phyloP scores from a whole-genome alignment of 2,888 invertebrate genomes.

The Alentia gelatinosa region DNA sequence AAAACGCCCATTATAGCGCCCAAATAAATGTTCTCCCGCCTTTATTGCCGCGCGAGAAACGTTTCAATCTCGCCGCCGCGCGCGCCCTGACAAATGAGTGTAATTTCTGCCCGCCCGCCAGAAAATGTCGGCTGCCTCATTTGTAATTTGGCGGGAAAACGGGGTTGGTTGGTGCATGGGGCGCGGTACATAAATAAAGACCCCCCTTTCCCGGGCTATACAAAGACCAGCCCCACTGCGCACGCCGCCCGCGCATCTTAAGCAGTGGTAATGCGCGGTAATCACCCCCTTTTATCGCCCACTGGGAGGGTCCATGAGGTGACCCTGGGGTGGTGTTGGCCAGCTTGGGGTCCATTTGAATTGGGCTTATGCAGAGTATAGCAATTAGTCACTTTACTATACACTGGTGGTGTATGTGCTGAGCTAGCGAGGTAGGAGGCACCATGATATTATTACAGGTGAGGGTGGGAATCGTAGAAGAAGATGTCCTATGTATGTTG shows the following conservation, averaged over 20 bases:
- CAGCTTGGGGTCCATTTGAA: conserved; percentile 22
- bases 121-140: conserved; percentile 29
- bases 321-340: background rate
- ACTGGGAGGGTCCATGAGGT: conserved; percentile 17
- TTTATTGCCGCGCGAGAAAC: conserved; percentile 38
- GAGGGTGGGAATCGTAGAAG: too few species aligned
- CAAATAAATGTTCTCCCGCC: conserved; percentile 49
- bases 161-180: background rate
- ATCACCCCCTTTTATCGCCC: conserved; percentile 30
- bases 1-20: conserved; percentile 44
- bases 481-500: too few species aligned
- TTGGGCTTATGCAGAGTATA: background rate
- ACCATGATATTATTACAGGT: too few species aligned
- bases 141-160: conserved; percentile 40
- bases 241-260: conserved; percentile 22
- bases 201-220: too few species aligned
- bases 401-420: too few species aligned
- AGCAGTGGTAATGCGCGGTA: conserved; percentile 31
- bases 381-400: conserved; percentile 24
- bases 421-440: too few species aligned
- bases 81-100: conserved; percentile 28
- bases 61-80: conserved; percentile 48
- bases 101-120: conserved; percentile 36
- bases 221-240: conserved; percentile 26
- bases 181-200: conserved; percentile 44